Evolutionary conservation across 2,113 vertebrate species (phyloP).

Genomic region (Lipophrys pholis): DNA sequence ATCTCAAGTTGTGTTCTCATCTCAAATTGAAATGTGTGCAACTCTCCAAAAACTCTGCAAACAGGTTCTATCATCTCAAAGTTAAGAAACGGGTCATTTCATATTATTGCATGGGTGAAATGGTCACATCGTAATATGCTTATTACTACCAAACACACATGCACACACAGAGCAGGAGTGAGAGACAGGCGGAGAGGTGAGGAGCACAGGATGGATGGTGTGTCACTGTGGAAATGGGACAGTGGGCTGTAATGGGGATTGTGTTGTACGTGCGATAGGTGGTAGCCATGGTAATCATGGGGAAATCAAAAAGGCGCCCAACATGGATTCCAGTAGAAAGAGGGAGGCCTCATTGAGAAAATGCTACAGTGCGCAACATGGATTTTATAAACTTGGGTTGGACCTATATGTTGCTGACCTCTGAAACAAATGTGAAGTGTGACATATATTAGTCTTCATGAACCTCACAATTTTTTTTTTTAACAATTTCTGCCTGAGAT

Average conservation of each 20-base stretch:
- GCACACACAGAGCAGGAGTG: constrained; percentile 54
- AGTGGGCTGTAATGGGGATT: constrained; percentile 33
- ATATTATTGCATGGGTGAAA: constrained; percentile 23
- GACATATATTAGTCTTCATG: too few relatives aligned
- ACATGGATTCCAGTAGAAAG: constrained; percentile 31
- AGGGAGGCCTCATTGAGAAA: constrained; percentile 64
- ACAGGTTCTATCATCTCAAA: not conserved
- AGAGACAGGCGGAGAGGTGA: constrained; percentile 77
- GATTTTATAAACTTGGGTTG: not conserved
- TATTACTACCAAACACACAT: constrained; percentile 16
- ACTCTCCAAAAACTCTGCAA: not conserved
- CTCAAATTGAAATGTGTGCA: not conserved
- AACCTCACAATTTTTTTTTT: too few relatives aligned
- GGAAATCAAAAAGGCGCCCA: constrained; percentile 46
- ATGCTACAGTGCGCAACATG: constrained; percentile 21
- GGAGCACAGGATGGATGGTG: constrained; percentile 80
- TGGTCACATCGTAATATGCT: not conserved
- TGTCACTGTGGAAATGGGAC: constrained; percentile 52
- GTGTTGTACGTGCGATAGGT: constrained; percentile 23
- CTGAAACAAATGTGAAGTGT: not conserved
- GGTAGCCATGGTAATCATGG: constrained; percentile 45
- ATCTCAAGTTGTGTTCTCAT: too few relatives aligned
- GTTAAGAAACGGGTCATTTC: constrained; percentile 49
- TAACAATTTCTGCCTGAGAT: too few relatives aligned
- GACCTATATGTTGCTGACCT: too few relatives aligned